Conservation (phyloP, 2,888 invertebrate species). For the Metellina segmentata region DNA sequence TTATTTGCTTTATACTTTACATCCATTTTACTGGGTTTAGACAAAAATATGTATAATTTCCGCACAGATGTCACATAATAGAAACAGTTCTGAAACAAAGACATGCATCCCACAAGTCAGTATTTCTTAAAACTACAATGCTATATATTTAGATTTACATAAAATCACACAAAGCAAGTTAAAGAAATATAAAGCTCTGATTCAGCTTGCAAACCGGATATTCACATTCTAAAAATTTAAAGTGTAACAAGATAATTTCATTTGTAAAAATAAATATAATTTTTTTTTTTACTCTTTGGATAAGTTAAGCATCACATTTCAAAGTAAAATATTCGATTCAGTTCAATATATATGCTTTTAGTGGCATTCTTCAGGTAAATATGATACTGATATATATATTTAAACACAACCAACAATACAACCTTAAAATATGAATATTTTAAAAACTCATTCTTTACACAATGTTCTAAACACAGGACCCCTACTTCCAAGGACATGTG, state of each 20-base stretch:
- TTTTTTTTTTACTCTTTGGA: slow-evolving; percentile 47
- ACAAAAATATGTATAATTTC: not conserved
- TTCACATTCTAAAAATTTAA: slow-evolving; percentile 14
- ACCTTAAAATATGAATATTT: slow-evolving; percentile 26
- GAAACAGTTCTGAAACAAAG: not conserved
- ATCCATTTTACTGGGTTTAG: not conserved
- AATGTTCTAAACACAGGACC: no score
- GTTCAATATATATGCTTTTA: not conserved
- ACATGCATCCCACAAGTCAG: not conserved
- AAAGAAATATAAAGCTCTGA: slow-evolving; percentile 34
- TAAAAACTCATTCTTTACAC: not conserved
- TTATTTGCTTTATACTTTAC: not conserved
- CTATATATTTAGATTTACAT: not conserved
- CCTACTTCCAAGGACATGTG: no score
- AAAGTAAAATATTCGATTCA: slow-evolving; percentile 15
- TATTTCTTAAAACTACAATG: not conserved
- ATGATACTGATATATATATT: not conserved
- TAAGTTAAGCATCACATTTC: slow-evolving; percentile 20
- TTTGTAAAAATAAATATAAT: slow-evolving; percentile 44
- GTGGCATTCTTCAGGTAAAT: not conserved
- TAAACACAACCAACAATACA: slow-evolving; percentile 35
- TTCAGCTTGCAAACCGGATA: not conserved
- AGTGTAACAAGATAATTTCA: slow-evolving; percentile 28
- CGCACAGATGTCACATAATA: not conserved
- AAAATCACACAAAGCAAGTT: not conserved